Evolutionary conservation across 1,140 invertebrate species (phyloP).

Genomic region (Gryon sp.): DNA sequence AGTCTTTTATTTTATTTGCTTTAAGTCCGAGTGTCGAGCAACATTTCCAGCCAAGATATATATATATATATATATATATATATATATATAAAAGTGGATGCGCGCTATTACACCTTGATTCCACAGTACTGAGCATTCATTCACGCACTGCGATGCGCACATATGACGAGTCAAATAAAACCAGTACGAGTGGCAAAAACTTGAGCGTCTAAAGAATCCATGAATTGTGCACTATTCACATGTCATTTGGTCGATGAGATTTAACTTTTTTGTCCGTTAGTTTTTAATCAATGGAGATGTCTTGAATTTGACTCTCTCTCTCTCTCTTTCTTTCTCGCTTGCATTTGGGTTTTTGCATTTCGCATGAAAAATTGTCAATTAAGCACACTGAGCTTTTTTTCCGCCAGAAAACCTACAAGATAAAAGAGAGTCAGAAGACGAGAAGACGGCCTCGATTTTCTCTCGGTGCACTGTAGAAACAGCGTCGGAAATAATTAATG

Average conservation of each 20-base stretch:
- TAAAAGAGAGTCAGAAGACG: constrained; percentile 18
- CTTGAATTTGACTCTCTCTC: constrained; percentile 2
- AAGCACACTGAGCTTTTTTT: constrained; percentile 9
- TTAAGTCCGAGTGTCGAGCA: constrained; percentile 12
- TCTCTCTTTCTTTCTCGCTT: too few relatives aligned
- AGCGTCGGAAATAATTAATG: constrained; percentile 71
- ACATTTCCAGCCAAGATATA: constrained; percentile 61
- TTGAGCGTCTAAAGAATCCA: constrained; percentile 6
- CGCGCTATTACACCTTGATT: constrained; percentile 64
- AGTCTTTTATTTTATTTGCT: constrained; percentile 29
- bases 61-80: too few relatives aligned
- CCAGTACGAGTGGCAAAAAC: constrained; percentile 3
- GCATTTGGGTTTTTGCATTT: too few relatives aligned
- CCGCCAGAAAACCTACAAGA: not conserved
- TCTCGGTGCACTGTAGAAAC: constrained; percentile 13
- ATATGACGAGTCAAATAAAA: constrained; percentile 5
- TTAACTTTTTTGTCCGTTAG: not conserved
- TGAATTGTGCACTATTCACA: constrained; percentile 24
- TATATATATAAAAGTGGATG: too few relatives aligned
- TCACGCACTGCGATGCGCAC: constrained; percentile 52
- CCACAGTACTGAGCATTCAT: constrained; percentile 67
- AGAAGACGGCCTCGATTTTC: constrained; percentile 60
- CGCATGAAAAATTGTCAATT: constrained; percentile 29
- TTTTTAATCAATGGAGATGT: constrained; percentile 18
- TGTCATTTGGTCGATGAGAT: constrained; percentile 12